A percentile compares a stretch with the other conserved stretches of the same genome.
Conservation (phyloP, 2,888 invertebrate genomes). For the Gymnoscelis rufifasciata region DNA sequence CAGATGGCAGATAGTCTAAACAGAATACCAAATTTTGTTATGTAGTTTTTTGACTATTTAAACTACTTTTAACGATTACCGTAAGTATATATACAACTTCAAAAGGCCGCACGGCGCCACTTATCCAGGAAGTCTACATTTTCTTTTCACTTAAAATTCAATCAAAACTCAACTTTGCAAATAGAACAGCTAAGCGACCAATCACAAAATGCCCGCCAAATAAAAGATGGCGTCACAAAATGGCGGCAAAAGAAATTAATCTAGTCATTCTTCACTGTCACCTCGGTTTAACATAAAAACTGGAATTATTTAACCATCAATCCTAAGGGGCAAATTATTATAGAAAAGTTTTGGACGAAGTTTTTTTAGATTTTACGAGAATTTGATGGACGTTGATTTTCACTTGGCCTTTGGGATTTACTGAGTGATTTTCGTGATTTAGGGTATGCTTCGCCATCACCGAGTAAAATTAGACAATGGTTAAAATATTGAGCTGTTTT, state of each 20-base stretch:
- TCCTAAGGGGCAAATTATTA: slow-evolving; percentile 27
- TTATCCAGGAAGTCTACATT: too few species aligned
- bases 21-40: too few species aligned
- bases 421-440: not conserved
- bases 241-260: slow-evolving; percentile 29
- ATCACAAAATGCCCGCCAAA: slow-evolving; percentile 16
- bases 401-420: not conserved
- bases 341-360: slow-evolving; percentile 21
- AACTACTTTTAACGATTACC: too few species aligned
- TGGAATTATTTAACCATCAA: slow-evolving; percentile 32
- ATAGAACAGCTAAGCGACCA: slow-evolving; percentile 9
- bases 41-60: too few species aligned
- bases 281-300: slow-evolving; percentile 31
- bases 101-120: too few species aligned
- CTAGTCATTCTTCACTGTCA: slow-evolving; percentile 33
- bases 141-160: not conserved
- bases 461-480: too few species aligned
- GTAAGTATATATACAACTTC: too few species aligned
- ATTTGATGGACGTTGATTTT: not conserved
- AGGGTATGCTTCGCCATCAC: too few species aligned
- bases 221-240: slow-evolving; percentile 21
- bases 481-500: too few species aligned
- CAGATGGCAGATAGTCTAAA: too few species aligned
- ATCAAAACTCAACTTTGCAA: not conserved
- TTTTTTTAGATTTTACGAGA: slow-evolving; percentile 4